Evolutionary conservation across 1,140 invertebrate genomes (phyloP), one percentile per base, ranked within the genome.

Genomic region (Zeugodacus cucurbitae): DNA sequence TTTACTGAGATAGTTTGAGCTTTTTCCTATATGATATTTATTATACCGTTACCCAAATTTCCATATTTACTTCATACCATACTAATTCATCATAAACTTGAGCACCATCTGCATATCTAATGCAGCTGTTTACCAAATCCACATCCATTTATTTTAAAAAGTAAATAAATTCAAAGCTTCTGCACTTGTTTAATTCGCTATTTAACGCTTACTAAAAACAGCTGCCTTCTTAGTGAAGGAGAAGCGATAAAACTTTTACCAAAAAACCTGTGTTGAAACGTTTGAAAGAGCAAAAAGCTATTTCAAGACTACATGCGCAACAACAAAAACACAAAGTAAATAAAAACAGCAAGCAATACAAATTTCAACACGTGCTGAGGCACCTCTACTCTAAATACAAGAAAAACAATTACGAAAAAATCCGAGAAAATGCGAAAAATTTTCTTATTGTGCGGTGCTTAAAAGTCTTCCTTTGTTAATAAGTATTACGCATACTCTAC

Each of bases 341-440:
- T 54, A 54, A 78, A 26, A 22, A 62, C n/a, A 26, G 58, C 20
- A 41, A 78, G 37, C 37, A 34, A 78, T 4, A 11, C 34, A 67
- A 41, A 32, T 74, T 67, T 74, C 22, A 74, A 74, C 67, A 74
- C 34, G 34, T 37, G 67, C 22, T 62, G 20, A 41, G 34, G 17
- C 41, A 74, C 41, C 67, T 37, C n/a, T 26, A n/a, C 11, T 4
- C 41, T 14, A 48, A 48, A 20, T 48, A 48, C 74, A 82, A 29
- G n/a, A 48, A 44, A 82, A 82, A 82, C 74, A 82, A 82, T 82
- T n/a, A 82, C 74, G 10, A 26, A 82, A 82, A 82, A 70, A 32
- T 62, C 26, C 26, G 0, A 26, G 11, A 22, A 62, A 41, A 74
- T 74, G 34, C 34, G 11, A 74, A 22, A 37, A 74, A 74, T 74